Conservation (phyloP, 2,797 vertebrate species). For the Eulemur albifrons region DNA sequence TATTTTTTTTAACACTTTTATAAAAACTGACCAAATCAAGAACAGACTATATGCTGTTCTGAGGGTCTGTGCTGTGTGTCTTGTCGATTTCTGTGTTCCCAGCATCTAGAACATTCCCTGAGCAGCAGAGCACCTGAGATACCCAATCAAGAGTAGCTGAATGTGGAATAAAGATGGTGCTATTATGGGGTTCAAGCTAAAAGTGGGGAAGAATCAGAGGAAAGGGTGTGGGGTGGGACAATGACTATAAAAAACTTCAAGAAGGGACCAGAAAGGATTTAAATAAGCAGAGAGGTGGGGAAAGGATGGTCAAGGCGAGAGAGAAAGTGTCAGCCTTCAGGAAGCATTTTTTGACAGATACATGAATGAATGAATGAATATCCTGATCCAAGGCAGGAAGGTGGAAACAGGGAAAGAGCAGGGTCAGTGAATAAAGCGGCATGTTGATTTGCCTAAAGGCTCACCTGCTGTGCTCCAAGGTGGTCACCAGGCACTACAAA, state of each 20-base stretch:
- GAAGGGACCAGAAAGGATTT: background rate
- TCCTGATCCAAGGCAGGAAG: background rate
- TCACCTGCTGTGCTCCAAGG: background rate
- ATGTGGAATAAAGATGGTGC: background rate
- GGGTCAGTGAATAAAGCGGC: background rate
- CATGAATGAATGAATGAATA: background rate
- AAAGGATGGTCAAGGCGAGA: background rate
- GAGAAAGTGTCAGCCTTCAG: background rate
- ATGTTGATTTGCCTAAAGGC: background rate
- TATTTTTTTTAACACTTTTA: background rate
- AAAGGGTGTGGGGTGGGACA: background rate
- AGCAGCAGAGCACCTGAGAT: background rate
- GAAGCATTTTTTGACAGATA: background rate
- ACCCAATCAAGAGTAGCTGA: background rate
- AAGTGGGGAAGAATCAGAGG: background rate
- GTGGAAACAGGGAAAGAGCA: background rate
- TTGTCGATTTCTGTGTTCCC: background rate
- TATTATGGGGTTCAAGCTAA: background rate
- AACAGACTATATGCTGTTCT: background rate
- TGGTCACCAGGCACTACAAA: background rate
- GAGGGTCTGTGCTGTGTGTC: background rate
- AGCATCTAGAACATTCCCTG: background rate
- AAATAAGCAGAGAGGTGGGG: background rate
- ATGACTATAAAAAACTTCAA: background rate
- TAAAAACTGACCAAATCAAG: background rate